These are phyloP conservation scores for Gonioctena quinquepunctata DNA, from an alignment of 1,140 invertebrate genomes.

Conservation along the genomic window DNA sequence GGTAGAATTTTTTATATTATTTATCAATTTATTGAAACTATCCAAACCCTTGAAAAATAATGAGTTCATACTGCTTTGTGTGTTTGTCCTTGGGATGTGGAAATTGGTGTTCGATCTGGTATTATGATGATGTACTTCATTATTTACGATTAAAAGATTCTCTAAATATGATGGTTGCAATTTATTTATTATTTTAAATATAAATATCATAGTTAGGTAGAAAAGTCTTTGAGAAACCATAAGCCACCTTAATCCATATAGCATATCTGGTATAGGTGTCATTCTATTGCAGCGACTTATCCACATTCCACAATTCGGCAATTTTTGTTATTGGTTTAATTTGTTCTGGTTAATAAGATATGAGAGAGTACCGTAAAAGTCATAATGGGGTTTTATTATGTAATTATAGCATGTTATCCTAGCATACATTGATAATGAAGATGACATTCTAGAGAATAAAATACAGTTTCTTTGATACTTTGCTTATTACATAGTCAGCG, in stretches of 20 bases:
- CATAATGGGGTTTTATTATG: background rate
- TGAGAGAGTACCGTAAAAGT: background rate
- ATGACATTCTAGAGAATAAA: conserved; percentile 7
- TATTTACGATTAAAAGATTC: background rate
- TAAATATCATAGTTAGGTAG: conserved; percentile 1
- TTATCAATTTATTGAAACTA: background rate
- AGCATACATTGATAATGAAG: background rate
- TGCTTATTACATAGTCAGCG: background rate
- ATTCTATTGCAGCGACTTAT: no score
- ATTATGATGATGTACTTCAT: background rate
- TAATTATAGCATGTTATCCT: background rate
- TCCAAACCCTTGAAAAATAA: background rate
- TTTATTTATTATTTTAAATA: background rate
- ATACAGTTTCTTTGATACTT: background rate
- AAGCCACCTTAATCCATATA: background rate
- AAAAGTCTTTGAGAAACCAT: background rate
- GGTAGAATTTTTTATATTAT: background rate
- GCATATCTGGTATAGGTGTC: no score
- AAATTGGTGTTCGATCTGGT: background rate
- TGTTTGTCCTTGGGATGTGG: background rate
- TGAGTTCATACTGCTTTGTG: background rate
- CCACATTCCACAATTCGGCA: conserved; percentile 1
- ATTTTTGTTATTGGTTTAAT: background rate
- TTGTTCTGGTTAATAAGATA: background rate
- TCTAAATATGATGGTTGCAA: background rate